Base-by-base conservation (phyloP, 2,888 invertebrate species). In the Cremastobaeus sp. region DNA sequence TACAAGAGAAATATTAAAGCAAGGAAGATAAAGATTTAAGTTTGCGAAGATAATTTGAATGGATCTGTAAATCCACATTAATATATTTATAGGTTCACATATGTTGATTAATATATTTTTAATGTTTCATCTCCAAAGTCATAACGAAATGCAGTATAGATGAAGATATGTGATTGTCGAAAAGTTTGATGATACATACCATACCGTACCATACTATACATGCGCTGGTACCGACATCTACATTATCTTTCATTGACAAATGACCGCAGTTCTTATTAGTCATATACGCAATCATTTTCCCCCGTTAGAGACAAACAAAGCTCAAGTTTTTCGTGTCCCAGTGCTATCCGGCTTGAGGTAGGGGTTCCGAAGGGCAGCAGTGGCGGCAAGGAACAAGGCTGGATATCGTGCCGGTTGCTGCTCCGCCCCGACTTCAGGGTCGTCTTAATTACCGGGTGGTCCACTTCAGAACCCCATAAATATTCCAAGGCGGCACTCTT, bases 381-480 rank as follows among this genome's bases (percentile, higher is more conserved):
- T 65, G 76, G 78, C 78, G 77, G 77, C 76, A 76, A 77, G 73
- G 66, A 75, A 74, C 75, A 71, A 70, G 59, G 77, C 77, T 78
- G 79, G 79, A 80, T 82, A 82, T 80, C 79, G 78, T 79, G 81
- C 79, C 78, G 80, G 81, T 79, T 82, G 81, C 79, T 79, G 81
- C 82, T 78, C 83, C 83, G 83, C 83, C 82, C 82, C 79, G 76
- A 76, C 81, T 81, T 83, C 84, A 83, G 83, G 84, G 82, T 84
- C 83, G 83, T 83, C 83, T 83, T 84, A 84, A 84, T 84, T 84
- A 84, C 83, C 84, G 84, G 83, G 84, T 84, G 84, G 84, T 84
- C 84, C 83, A 83, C 80, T 82, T 83, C 81, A 81, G 78, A 83
- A 83, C 81, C 82, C 83, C 82, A 83, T 83, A 84, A 84, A 84